Evolutionary conservation across 2,888 invertebrate genomes (phyloP).

Genomic region (Nebria salina): DNA sequence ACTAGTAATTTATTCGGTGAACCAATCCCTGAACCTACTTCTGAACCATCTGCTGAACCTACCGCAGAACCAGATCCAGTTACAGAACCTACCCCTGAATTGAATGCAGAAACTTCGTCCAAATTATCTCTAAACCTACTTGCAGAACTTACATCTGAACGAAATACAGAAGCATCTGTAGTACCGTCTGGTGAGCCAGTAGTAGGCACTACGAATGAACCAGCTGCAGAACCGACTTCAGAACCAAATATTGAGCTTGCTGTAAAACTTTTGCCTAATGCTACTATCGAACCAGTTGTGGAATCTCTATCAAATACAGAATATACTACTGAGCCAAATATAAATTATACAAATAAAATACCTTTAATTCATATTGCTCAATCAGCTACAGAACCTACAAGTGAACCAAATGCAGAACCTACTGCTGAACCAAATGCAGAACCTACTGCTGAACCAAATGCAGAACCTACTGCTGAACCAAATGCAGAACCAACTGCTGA

Average conservation of each 20-base stretch:
- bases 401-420: conserved; percentile 56
- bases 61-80: conserved; percentile 47
- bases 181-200: conserved; percentile 50
- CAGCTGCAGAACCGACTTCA: conserved; percentile 42
- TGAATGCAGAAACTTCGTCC: conserved; percentile 50
- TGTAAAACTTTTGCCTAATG: conserved; percentile 33
- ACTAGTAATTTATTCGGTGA: conserved; percentile 51
- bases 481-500: conserved; percentile 50
- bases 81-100: conserved; percentile 49
- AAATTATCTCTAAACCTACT: conserved; percentile 52
- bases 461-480: conserved; percentile 50
- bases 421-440: conserved; percentile 49
- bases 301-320: conserved; percentile 58
- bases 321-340: conserved; percentile 61
- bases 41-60: conserved; percentile 49
- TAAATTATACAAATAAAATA: conserved; percentile 61
- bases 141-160: conserved; percentile 55
- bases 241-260: conserved; percentile 48
- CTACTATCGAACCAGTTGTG: conserved; percentile 41
- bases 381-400: conserved; percentile 31
- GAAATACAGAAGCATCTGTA: conserved; percentile 50
- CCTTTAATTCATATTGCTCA: conserved; percentile 34
- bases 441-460: conserved; percentile 51
- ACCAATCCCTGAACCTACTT: conserved; percentile 53
- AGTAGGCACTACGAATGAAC: conserved; percentile 43